Evolutionary conservation across 64 coral and sea anemone genomes (phyloP).

Genomic region (Dendronephthya gigantea): DNA sequence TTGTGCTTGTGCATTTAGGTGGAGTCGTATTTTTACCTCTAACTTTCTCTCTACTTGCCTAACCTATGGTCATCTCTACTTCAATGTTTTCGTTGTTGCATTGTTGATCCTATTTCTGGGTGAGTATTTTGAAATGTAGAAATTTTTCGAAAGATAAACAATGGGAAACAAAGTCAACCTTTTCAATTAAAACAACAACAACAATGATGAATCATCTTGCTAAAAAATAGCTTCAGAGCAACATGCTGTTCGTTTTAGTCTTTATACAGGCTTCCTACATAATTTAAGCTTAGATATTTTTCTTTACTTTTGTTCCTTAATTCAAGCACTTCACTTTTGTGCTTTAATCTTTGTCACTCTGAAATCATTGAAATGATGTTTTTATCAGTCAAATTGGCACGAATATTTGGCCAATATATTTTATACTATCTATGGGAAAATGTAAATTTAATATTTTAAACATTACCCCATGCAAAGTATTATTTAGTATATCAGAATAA

Average conservation of each 20-base stretch:
- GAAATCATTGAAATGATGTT: background rate
- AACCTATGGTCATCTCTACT: background rate
- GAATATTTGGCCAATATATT: background rate
- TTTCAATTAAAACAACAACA: too few relatives aligned
- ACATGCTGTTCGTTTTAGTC: too few relatives aligned
- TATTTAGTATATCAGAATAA: background rate
- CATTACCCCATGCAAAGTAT: background rate
- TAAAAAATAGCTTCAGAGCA: too few relatives aligned
- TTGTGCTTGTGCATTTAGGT: background rate
- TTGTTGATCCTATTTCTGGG: background rate
- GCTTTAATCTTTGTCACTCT: background rate
- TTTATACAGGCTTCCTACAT: too few relatives aligned
- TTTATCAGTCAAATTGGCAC: background rate
- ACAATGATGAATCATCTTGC: too few relatives aligned
- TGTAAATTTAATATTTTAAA: background rate
- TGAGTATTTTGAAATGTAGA: background rate
- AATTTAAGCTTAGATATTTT: too few relatives aligned
- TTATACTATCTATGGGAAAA: background rate
- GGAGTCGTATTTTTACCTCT: background rate
- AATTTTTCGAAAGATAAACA: too few relatives aligned
- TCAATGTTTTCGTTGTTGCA: conserved; percentile 3
- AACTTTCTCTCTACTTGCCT: background rate
- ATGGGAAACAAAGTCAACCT: too few relatives aligned
- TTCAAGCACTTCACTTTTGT: too few relatives aligned
- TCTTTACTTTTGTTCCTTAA: too few relatives aligned